A percentile compares a stretch with the other conserved stretches of the same genome.
Conservation (phyloP, 2,113 vertebrate species). For the Oncorhynchus mykiss region DNA sequence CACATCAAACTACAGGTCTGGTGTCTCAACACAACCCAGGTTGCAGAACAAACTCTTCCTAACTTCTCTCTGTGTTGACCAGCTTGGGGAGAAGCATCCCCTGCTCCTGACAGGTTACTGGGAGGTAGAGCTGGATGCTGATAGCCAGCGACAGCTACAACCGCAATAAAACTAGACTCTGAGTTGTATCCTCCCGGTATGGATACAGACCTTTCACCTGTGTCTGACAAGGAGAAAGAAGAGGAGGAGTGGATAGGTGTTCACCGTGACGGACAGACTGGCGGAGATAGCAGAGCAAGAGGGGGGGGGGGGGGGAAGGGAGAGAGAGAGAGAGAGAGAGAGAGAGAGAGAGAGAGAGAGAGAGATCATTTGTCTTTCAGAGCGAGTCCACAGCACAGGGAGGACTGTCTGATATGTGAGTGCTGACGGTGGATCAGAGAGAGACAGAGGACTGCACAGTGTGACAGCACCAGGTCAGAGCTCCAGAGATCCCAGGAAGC, state of each 20-base stretch:
- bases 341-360: not conserved
- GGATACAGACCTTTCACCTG: slow-evolving; percentile 59
- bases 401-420: not conserved
- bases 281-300: not conserved
- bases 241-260: slow-evolving; percentile 41
- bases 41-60: not conserved
- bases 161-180: slow-evolving; percentile 58
- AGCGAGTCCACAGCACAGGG: not conserved
- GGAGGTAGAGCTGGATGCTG: slow-evolving; percentile 42
- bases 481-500: slow-evolving; percentile 58
- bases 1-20: too few species aligned
- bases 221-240: slow-evolving; percentile 51
- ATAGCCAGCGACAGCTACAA: slow-evolving; percentile 60
- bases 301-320: not conserved
- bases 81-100: not conserved
- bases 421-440: not conserved
- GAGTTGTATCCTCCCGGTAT: slow-evolving; percentile 47
- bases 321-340: not conserved
- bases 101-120: not conserved
- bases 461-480: slow-evolving; percentile 58
- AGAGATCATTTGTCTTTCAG: not conserved
- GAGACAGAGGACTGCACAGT: slow-evolving; percentile 23
- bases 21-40: not conserved
- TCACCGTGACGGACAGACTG: slow-evolving; percentile 62
- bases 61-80: not conserved